Percentiles rank a stretch among this genome's conserved stretches.
These are phyloP conservation scores for Ploceus nigricollis DNA, from an alignment of 2,113 vertebrate genomes.

Conservation along the genomic window DNA sequence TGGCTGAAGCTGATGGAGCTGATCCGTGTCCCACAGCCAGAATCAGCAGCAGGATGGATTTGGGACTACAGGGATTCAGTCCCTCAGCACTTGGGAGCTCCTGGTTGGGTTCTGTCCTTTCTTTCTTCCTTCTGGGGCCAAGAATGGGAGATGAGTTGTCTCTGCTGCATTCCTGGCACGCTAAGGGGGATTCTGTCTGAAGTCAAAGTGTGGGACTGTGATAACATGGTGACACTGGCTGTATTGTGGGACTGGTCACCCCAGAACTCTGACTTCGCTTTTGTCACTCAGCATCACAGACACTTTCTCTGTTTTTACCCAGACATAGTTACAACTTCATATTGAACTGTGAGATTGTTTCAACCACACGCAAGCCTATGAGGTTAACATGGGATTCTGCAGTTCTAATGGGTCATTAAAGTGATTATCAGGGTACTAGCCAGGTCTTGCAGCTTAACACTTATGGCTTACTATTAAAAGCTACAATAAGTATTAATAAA, in stretches of 20 bases:
- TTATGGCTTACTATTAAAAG: not conserved
- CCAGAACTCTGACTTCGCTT: not conserved
- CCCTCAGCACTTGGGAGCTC: not conserved
- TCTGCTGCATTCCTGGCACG: not conserved
- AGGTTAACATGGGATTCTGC: not conserved
- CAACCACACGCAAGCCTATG: not conserved
- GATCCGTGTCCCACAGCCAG: not conserved
- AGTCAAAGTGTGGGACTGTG: not conserved
- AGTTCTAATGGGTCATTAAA: not conserved
- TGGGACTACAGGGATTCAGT: rapidly evolving
- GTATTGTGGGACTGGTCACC: not conserved
- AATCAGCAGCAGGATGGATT: rapidly evolving
- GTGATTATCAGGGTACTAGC: not conserved
- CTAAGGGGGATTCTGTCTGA: not conserved
- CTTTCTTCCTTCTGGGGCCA: not conserved
- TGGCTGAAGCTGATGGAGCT: not conserved
- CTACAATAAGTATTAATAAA: not conserved
- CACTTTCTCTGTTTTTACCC: not conserved
- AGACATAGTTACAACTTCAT: not conserved
- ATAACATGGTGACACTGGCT: not conserved
- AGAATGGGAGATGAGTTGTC: not conserved
- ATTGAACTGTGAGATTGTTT: not conserved
- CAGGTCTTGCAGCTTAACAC: not conserved
- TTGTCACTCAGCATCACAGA: not conserved
- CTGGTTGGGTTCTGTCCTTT: not conserved